Conservation (phyloP, 2,888 invertebrate species). For the Cacoxenus indagator region DNA sequence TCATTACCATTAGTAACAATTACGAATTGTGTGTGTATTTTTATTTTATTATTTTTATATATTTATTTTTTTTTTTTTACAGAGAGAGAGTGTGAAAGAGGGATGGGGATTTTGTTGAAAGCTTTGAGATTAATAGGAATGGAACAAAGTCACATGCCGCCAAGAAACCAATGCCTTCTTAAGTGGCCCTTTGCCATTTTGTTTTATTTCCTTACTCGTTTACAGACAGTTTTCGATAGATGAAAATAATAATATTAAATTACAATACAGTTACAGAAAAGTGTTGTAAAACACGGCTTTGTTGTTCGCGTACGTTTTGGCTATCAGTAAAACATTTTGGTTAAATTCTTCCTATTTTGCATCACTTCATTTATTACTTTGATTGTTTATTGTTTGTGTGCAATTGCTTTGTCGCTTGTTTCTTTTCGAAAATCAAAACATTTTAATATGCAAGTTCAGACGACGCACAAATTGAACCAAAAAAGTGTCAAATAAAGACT, state of each 20-base stretch:
- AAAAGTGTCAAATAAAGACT: conserved; percentile 25
- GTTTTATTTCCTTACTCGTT: conserved; percentile 19
- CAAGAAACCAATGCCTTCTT: conserved; percentile 82
- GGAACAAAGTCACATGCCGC: conserved; percentile 76
- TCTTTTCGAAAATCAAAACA: conserved; percentile 36
- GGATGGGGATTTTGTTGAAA: neutral
- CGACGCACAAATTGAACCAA: conserved; percentile 30
- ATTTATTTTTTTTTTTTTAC: conserved; percentile 22
- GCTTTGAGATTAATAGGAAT: conserved; percentile 25
- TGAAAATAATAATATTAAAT: conserved; percentile 13
- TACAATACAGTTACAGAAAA: conserved; percentile 1
- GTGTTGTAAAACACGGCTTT: conserved; percentile 28
- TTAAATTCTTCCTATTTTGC: neutral
- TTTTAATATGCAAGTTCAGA: conserved; percentile 54
- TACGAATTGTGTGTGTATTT: conserved; percentile 12
- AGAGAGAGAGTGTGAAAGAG: neutral
- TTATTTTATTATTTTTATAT: conserved; percentile 22
- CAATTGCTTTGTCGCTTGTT: conserved; percentile 28
- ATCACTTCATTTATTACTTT: neutral
- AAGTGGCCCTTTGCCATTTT: conserved; percentile 27
- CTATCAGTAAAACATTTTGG: conserved; percentile 21
- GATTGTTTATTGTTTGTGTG: conserved; percentile 30
- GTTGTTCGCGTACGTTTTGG: neutral
- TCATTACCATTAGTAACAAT: conserved; percentile 17
- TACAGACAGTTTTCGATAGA: neutral